Base-by-base conservation (phyloP, 2,113 vertebrate species). In the Raphicerus campestris region DNA sequence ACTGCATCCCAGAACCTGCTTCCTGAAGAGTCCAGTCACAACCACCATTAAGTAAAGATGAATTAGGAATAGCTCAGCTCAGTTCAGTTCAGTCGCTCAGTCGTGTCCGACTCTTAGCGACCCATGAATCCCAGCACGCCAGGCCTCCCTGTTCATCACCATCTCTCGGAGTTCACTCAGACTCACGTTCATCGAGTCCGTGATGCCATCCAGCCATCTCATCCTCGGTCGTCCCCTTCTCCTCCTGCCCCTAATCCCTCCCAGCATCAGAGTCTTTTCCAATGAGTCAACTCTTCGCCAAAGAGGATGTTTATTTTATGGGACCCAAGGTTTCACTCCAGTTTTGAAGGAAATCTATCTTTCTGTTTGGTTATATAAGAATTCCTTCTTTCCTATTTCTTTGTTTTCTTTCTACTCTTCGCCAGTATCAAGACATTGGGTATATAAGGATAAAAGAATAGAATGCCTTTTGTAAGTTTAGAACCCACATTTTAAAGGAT, bases 21-120 rank as follows among this genome's bases (percentile, higher is more conserved):
- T 51, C 61, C 56, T 63, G 61, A 78, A 32, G 42, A 70, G 22
- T 15, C 14, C 26, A 4, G 2, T 47, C 45, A 16, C 19, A n/a
- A 0, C 35, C 26, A 1, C 28, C 17, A 1, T 61, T n/a, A 10
- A 42, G 5, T 42, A 42, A 42, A 42, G n/a, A n/a, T n/a, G n/a
- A n/a, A n/a, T n/a, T n/a, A n/a, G n/a, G n/a, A n/a, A n/a, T n/a
- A n/a, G n/a, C n/a, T n/a, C n/a, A n/a, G n/a, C n/a, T n/a, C n/a
- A n/a, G n/a, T 42, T 42, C 39, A 42, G 39, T 42, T 42, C 39
- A 42, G 39, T 42, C n/a, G n/a, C n/a, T 42, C 39, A 4, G 39
- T 42, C 39, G 3, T 42, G 39, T 42, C 39, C 5, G 39, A 42
- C 39, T 42, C 39, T 42, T 42, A 4, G 39, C 5, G 39, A 42